A percentile compares a stretch with the other conserved stretches of the same genome.
These are phyloP conservation scores for Candidula unifasciata DNA, from an alignment of 2,888 invertebrate genomes.

Conservation along the genomic window DNA sequence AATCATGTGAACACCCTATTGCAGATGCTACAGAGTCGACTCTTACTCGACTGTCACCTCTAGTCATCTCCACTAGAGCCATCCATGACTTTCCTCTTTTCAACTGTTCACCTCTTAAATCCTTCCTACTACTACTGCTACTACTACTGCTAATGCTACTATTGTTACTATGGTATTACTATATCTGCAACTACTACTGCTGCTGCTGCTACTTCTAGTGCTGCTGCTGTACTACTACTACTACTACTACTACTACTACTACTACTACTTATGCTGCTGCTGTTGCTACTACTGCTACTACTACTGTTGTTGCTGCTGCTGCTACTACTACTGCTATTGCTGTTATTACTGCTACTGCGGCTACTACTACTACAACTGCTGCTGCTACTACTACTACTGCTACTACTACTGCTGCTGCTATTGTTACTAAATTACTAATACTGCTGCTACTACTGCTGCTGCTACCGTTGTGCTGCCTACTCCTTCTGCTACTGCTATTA, in stretches of 20 bases:
- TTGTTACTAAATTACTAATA: neutral
- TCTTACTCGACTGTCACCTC: no score
- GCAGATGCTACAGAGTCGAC: no score
- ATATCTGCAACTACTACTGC: neutral
- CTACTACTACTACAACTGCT: neutral
- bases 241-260: conserved; percentile 8
- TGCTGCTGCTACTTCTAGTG: no score
- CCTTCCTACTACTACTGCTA: conserved; percentile 10
- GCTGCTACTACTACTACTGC: neutral
- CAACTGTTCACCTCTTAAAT: no score
- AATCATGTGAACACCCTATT: no score
- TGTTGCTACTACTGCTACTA: neutral
- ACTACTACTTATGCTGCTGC: neutral
- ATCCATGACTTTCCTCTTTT: no score
- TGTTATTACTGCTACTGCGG: neutral
- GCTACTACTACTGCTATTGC: neutral
- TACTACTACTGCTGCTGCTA: conserved; percentile 3
- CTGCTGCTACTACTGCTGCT: neutral
- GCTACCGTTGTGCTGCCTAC: neutral
- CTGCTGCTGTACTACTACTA: neutral
- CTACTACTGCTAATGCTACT: neutral
- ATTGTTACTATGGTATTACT: neutral
- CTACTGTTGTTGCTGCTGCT: neutral
- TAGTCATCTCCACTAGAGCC: no score
- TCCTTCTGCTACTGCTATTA: neutral